phyloP scores from a whole-genome alignment of 2,888 invertebrate genomes.

The Pediacus dermestoides region DNA sequence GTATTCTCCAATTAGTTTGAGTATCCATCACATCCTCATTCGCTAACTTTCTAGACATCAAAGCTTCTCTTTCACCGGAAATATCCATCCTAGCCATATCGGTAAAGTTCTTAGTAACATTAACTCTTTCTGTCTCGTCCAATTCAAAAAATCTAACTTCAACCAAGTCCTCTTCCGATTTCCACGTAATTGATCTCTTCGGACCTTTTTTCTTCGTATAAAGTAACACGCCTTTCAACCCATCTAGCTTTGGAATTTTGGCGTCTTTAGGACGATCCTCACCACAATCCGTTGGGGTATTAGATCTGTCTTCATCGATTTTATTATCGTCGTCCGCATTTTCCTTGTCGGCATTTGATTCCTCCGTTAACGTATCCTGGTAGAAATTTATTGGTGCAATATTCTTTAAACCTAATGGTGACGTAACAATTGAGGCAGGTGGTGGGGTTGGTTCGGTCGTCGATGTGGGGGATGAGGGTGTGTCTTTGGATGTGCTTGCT shows the following conservation, averaged over 20 bases:
- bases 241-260: constrained; percentile 38
- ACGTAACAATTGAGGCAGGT: constrained; percentile 37
- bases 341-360: constrained; percentile 43
- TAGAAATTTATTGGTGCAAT: constrained; percentile 73
- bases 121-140: constrained; percentile 93
- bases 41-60: constrained; percentile 71
- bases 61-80: constrained; percentile 78
- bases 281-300: constrained; percentile 43
- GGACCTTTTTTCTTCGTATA: constrained; percentile 72
- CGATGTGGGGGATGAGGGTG: constrained; percentile 39
- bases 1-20: constrained; percentile 70
- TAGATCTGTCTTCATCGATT: constrained; percentile 26
- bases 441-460: constrained; percentile 24
- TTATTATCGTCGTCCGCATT: constrained; percentile 42
- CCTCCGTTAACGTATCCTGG: constrained; percentile 72
- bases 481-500: constrained; percentile 66
- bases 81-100: constrained; percentile 91
- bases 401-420: constrained; percentile 48
- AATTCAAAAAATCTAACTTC: constrained; percentile 87
- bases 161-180: constrained; percentile 73
- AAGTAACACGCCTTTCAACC: constrained; percentile 71
- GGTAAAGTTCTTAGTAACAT: constrained; percentile 87
- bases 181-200: constrained; percentile 74
- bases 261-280: constrained; percentile 46
- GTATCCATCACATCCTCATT: constrained; percentile 80